phyloP scores from a whole-genome alignment of 2,113 vertebrate genomes.

The Melanocharis versteri region DNA sequence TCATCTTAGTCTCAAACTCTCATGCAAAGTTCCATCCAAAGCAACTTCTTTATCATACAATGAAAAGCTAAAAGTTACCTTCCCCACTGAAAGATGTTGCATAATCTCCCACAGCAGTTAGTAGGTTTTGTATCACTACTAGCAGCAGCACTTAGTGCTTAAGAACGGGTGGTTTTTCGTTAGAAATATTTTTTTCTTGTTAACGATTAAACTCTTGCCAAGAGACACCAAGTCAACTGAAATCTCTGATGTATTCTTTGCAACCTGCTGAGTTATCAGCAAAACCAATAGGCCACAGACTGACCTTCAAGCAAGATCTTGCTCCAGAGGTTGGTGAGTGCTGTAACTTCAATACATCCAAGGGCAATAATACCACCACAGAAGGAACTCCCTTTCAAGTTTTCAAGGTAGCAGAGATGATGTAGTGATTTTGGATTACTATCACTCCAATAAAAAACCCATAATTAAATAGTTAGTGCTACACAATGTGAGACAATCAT shows the following conservation, averaged over 20 bases:
- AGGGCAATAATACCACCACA: neutral
- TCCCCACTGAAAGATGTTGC: neutral
- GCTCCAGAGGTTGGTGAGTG: neutral
- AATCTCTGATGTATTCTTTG: neutral
- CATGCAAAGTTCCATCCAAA: constrained; percentile 23
- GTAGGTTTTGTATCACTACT: neutral
- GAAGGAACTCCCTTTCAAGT: neutral
- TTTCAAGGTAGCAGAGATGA: neutral
- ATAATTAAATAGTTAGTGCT: neutral
- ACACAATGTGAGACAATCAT: neutral
- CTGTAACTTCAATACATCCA: neutral
- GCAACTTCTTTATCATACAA: constrained; percentile 21
- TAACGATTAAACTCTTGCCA: neutral
- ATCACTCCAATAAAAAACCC: neutral
- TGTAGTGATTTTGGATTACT: neutral
- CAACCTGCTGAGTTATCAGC: neutral
- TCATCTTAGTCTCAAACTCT: neutral
- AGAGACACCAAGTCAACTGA: neutral
- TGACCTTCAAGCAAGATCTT: neutral
- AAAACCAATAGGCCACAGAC: neutral
- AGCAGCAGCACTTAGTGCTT: neutral
- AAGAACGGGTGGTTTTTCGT: neutral
- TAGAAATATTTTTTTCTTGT: neutral
- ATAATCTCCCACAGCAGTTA: neutral
- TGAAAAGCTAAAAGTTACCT: neutral